These are phyloP conservation scores for Epinotia bilunana DNA, from an alignment of 2,888 invertebrate species.

Conservation along the genomic window DNA sequence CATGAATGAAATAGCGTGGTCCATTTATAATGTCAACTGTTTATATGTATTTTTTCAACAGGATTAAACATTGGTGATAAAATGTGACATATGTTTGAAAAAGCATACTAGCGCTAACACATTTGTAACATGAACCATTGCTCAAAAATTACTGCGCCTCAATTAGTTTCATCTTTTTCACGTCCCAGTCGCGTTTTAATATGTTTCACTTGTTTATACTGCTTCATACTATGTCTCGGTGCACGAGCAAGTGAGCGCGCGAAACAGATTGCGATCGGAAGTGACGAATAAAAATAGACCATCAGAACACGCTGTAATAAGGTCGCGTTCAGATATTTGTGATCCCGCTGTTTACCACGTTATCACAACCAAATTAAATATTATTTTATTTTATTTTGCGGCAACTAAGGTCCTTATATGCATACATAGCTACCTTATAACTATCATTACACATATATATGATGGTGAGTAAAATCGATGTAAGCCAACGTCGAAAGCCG, in stretches of 20 bases:
- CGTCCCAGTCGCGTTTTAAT: neutral
- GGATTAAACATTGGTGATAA: neutral
- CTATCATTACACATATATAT: no score
- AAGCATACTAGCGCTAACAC: neutral
- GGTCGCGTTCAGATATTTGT: neutral
- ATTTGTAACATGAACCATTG: no score
- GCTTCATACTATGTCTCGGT: no score
- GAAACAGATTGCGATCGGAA: neutral
- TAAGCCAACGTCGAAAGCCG: neutral
- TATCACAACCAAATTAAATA: no score
- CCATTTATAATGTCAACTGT: conserved; percentile 3
- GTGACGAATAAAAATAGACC: neutral
- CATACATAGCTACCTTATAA: no score
- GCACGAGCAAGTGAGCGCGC: neutral
- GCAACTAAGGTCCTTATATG: no score
- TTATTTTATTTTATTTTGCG: no score
- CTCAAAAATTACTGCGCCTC: no score
- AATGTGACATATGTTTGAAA: neutral
- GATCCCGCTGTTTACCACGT: neutral
- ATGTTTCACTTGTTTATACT: no score
- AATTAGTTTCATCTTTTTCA: no score
- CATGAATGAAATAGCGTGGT: conserved; percentile 37
- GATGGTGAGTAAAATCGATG: neutral
- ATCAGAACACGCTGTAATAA: neutral
- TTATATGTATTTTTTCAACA: neutral